Conservation (phyloP, 2,113 vertebrate species). For the Notothenia coriiceps region DNA sequence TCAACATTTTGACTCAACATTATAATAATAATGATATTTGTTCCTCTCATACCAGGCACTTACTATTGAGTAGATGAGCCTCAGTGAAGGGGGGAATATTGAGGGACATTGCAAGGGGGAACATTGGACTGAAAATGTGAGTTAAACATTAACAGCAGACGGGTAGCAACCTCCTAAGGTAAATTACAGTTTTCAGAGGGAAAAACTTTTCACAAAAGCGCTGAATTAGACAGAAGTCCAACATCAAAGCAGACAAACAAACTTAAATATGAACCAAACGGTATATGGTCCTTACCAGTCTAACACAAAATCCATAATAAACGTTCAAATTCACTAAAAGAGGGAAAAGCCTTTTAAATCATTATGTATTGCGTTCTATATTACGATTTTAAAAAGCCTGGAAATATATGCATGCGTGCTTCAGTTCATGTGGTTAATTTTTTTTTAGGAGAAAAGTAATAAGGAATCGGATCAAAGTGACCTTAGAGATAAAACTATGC, state of each 20-base stretch:
- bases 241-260: constrained; percentile 11
- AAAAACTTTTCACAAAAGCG: not conserved
- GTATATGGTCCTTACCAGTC: not conserved
- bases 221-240: not conserved
- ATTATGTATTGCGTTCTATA: not conserved
- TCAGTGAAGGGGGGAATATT: not conserved
- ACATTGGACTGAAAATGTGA: too few species aligned
- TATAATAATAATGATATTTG: too few species aligned
- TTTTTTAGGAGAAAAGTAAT: too few species aligned
- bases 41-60: too few species aligned
- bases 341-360: not conserved
- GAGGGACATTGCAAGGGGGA: not conserved
- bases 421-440: not conserved
- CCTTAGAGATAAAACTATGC: not conserved
- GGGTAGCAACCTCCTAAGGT: not conserved
- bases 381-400: too few species aligned
- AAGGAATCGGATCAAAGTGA: not conserved
- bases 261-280: constrained; percentile 12
- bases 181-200: not conserved
- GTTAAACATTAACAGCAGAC: not conserved
- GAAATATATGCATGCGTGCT: not conserved
- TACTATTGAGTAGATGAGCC: too few species aligned
- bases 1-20: too few species aligned
- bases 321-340: not conserved
- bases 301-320: not conserved